A percentile compares a stretch with the other conserved stretches of the same genome.
phyloP scores from a whole-genome alignment of 2,888 invertebrate genomes.

The Chloroclystis v-ata region DNA sequence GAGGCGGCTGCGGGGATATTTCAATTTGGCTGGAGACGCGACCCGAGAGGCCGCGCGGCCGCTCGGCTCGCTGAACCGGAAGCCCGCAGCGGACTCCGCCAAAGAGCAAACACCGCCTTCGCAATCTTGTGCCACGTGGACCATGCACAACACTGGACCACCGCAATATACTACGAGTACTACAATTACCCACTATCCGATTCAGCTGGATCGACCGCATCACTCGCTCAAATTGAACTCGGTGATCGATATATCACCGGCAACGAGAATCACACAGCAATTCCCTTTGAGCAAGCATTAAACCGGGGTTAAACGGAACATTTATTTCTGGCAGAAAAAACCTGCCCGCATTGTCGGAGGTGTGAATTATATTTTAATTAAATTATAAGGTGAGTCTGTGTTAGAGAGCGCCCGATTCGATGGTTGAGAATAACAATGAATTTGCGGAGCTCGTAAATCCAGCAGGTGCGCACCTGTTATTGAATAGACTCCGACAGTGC shows the following conservation, averaged over 20 bases:
- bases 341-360: conserved; percentile 2
- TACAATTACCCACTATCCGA: conserved; percentile 60
- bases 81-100: conserved; percentile 70
- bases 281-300: conserved; percentile 3
- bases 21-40: conserved; percentile 76
- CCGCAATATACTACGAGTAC: conserved; percentile 67
- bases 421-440: conserved; percentile 67
- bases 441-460: conserved; percentile 64
- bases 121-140: conserved; percentile 76
- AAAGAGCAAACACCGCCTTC: conserved; percentile 77
- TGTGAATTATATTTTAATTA: conserved; percentile 36
- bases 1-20: conserved; percentile 59
- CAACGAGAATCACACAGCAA: conserved; percentile 18
- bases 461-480: conserved; percentile 62
- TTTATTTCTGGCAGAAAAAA: conserved; percentile 5
- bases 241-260: conserved; percentile 27
- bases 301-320: conserved; percentile 2
- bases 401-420: conserved; percentile 51
- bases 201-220: conserved; percentile 18
- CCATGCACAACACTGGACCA: conserved; percentile 70
- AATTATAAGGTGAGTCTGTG: conserved; percentile 43
- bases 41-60: conserved; percentile 70
- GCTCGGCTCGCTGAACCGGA: conserved; percentile 75
- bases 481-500: conserved; percentile 57
- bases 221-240: conserved; percentile 16